phyloP scores from a whole-genome alignment of 2,797 vertebrate species.

The Anisognathus igniventris region DNA sequence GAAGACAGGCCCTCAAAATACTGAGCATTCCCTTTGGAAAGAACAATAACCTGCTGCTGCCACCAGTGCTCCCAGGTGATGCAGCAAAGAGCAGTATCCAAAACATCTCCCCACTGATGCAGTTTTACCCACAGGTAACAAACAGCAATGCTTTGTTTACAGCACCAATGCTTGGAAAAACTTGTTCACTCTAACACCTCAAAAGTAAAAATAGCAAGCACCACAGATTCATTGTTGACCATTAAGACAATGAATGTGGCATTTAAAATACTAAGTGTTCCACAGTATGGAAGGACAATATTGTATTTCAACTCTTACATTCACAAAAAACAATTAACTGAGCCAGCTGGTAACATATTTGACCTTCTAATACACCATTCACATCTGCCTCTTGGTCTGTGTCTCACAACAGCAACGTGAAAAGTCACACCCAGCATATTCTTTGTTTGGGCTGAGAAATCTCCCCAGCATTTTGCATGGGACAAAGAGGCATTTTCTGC shows the following conservation, averaged over 20 bases:
- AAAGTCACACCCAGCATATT: not conserved
- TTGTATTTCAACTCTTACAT: not conserved
- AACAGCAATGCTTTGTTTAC: not conserved
- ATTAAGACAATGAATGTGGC: slow-evolving; percentile 41
- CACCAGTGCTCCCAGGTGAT: not conserved
- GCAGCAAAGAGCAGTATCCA: not conserved
- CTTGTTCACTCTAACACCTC: not conserved
- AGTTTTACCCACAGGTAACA: not conserved
- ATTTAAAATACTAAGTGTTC: slow-evolving; percentile 9
- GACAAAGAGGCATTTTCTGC: not conserved
- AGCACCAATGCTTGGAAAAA: not conserved
- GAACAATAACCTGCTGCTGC: not conserved
- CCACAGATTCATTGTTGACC: slow-evolving; percentile 11
- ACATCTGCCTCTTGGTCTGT: not conserved
- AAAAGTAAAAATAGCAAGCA: slow-evolving; percentile 22
- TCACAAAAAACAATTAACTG: not conserved
- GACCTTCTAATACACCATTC: not conserved
- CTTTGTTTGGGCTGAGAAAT: not conserved
- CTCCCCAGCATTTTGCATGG: not conserved
- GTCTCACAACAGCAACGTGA: not conserved
- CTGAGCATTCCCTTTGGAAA: not conserved
- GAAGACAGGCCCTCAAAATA: fast-evolving
- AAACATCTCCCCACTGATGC: not conserved
- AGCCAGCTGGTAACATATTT: not conserved
- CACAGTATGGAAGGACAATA: not conserved